Evolutionary conservation across 2,888 invertebrate genomes (phyloP).

Genomic region (Hofmannophila pseudospretella): DNA sequence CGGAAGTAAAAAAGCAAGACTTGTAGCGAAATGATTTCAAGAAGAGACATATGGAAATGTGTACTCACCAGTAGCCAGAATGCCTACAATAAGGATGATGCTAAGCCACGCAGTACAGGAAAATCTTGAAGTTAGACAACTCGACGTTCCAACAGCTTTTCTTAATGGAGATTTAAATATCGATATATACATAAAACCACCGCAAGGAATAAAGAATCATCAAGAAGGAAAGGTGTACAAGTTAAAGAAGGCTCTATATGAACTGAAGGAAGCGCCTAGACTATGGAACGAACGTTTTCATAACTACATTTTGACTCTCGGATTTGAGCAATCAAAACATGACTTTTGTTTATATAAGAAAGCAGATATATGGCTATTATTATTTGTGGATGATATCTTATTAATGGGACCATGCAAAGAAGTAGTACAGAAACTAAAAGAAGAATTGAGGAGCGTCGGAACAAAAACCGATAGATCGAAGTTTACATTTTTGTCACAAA

Average conservation of each 20-base stretch:
- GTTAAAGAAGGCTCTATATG: constrained; percentile 11
- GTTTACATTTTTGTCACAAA: too few species aligned
- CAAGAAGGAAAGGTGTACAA: constrained; percentile 10
- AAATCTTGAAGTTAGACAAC: constrained; percentile 7
- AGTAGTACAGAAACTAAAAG: too few species aligned
- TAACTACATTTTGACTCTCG: not conserved
- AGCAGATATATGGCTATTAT: not conserved
- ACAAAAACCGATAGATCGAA: too few species aligned
- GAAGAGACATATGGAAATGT: not conserved
- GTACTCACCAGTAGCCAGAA: constrained; percentile 14
- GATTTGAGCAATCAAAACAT: constrained; percentile 7
- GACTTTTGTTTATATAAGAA: constrained; percentile 8
- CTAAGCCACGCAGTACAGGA: constrained; percentile 8
- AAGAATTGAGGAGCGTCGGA: too few species aligned
- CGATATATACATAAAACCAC: constrained; percentile 12
- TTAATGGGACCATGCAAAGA: too few species aligned
- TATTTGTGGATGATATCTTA: not conserved
- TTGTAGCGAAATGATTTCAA: constrained; percentile 11
- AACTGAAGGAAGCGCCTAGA: constrained; percentile 9
- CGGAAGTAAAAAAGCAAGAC: constrained; percentile 7
- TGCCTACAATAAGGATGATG: constrained; percentile 8
- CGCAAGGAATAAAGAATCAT: constrained; percentile 7
- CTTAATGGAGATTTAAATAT: constrained; percentile 11
- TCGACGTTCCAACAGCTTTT: constrained; percentile 16
- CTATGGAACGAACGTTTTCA: constrained; percentile 14